Evolutionary conservation across 64 coral and sea anemone species (phyloP), one percentile per base, ranked within the genome.

Genomic region (Porites lutea): DNA sequence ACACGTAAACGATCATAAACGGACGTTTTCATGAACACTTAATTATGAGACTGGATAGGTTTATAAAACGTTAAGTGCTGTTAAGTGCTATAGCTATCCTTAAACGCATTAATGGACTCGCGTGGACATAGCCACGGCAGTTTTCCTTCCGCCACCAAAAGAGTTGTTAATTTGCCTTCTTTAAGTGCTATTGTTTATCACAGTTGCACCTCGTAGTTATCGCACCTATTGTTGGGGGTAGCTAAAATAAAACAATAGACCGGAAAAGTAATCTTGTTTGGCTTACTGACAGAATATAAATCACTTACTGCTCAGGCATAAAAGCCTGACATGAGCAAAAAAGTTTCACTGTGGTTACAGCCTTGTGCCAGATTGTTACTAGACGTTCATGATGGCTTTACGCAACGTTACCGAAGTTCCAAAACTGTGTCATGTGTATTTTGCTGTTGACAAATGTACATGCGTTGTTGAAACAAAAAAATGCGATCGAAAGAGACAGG

Each of bases 361-460:
- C 67, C 67, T 71, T 71, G 67, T 21, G 18, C 20, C 2, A 65
- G 63, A 65, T 8, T 65, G 8, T 13, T 13, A 65, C 8, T 65
- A 8, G 19, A 65, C 8, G 8, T 65, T 13, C 8, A 65, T 13
- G 27, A 79, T 79, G 51, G 51, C 76, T 55, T 79, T 79, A 55
- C 76, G 76, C 50, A 79, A 21, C 50, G 18, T 79, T 6, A 79
- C 16, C 10, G 65, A 88, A 64, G 57, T 88, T 76, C 59, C 87
- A 76, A 77, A 88, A 62, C 57, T 88, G 58, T 88, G 87, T 64
- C 87, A 77, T 55, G 11, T 88, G 69, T 88, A 88, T 62, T 88
- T 88, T 77, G 57, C 9, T 62, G 50, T 62, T 62, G 87, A 88
- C 43, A 88, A 88, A 77, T 77, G 21, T 88, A 77, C 87, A 48